Percentiles rank a stretch among this genome's conserved stretches.
These are phyloP conservation scores for Hermatobates lingyangjiaoensis DNA, from an alignment of 1,140 invertebrate species.

Conservation along the genomic window DNA sequence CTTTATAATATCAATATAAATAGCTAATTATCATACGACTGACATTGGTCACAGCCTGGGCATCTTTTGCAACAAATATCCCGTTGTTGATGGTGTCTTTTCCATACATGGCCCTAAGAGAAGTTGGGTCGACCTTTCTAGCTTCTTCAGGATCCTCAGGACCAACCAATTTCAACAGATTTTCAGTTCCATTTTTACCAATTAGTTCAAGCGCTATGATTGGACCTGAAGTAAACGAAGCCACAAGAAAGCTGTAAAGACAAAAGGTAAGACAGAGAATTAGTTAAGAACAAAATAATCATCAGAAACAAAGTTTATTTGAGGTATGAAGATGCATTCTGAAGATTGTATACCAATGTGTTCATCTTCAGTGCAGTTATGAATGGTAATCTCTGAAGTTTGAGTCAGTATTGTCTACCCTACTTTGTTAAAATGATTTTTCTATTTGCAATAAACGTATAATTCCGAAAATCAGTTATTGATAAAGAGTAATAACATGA, in stretches of 20 bases:
- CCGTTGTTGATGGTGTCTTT: conserved; percentile 46
- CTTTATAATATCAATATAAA: neutral
- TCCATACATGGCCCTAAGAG: conserved; percentile 53
- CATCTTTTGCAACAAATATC: conserved; percentile 39
- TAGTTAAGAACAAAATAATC: conserved; percentile 1
- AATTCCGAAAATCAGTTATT: no score
- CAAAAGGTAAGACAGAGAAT: conserved; percentile 2
- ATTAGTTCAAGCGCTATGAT: conserved; percentile 54
- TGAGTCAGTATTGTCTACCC: neutral
- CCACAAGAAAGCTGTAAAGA: conserved; percentile 28
- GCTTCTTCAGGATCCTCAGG: conserved; percentile 44
- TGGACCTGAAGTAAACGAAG: conserved; percentile 46
- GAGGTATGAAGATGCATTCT: neutral
- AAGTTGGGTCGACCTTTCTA: conserved; percentile 31
- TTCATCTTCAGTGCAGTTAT: neutral
- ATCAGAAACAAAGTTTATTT: conserved; percentile 3
- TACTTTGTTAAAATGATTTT: no score
- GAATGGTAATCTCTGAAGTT: neutral
- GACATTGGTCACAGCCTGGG: neutral
- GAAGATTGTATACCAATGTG: neutral
- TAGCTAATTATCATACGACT: no score
- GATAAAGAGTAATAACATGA: no score
- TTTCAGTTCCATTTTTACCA: conserved; percentile 43
- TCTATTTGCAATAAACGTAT: no score
- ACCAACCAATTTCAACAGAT: conserved; percentile 40